Conservation (phyloP, 2,113 vertebrate species). For the Ammodytes dubius region DNA sequence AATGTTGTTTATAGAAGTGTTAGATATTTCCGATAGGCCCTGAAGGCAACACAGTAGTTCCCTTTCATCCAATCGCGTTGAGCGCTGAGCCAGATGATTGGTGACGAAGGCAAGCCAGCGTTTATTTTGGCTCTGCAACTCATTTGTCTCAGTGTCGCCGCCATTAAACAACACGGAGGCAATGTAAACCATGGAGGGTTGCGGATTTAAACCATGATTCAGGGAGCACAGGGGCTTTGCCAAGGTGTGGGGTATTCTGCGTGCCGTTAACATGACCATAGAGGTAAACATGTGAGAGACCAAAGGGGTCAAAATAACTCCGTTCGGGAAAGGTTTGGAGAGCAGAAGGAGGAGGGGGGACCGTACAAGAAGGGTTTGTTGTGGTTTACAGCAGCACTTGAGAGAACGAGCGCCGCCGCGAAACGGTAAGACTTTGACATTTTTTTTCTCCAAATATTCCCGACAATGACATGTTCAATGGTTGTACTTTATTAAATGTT, state of each 20-base stretch:
- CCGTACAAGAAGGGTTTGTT: slow-evolving; percentile 71
- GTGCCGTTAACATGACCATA: slow-evolving; percentile 28
- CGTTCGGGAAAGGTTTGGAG: slow-evolving; percentile 69
- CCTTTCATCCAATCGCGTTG: slow-evolving; percentile 70
- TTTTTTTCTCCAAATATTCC: neutral
- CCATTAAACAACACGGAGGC: slow-evolving; percentile 82
- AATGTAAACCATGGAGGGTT: slow-evolving; percentile 52
- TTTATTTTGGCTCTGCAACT: slow-evolving; percentile 82
- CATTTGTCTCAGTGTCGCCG: slow-evolving; percentile 78
- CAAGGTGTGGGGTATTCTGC: slow-evolving; percentile 27
- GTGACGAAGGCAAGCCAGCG: slow-evolving; percentile 72
- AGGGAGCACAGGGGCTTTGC: slow-evolving; percentile 24
- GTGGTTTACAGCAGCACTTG: slow-evolving; percentile 63
- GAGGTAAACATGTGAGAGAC: slow-evolving; percentile 77
- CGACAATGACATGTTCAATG: fast-evolving
- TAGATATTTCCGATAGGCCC: neutral
- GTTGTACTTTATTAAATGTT: neutral
- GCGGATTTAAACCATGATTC: slow-evolving; percentile 59
- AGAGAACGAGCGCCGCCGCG: slow-evolving; percentile 31
- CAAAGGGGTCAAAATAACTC: slow-evolving; percentile 48
- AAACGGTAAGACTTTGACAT: slow-evolving; percentile 61
- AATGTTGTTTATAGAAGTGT: fast-evolving
- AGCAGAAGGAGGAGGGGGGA: slow-evolving; percentile 51
- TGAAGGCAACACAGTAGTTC: slow-evolving; percentile 49
- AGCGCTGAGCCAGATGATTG: slow-evolving; percentile 73